These are phyloP conservation scores for Pachyuromys duprasi DNA, from an alignment of 2,797 vertebrate species.

Conservation along the genomic window DNA sequence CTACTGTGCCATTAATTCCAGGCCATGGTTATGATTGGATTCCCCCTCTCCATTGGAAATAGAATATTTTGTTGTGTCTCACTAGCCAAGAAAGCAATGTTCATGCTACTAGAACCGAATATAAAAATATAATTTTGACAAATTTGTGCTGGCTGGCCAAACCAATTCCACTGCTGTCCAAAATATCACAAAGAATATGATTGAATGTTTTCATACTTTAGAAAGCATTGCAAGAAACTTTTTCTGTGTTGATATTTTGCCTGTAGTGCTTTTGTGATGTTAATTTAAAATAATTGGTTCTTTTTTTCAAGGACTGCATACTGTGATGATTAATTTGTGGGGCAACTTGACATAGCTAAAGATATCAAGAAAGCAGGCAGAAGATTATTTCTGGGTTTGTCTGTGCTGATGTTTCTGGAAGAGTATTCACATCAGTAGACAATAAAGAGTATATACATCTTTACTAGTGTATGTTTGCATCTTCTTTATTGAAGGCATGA, in stretches of 20 bases:
- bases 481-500: not conserved
- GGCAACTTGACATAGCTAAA: not conserved
- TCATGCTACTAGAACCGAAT: not conserved
- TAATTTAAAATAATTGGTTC: conserved; percentile 29
- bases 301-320: not conserved
- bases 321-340: not conserved
- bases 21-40: not conserved
- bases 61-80: conserved; percentile 18
- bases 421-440: not conserved
- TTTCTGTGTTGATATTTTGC: conserved; percentile 28
- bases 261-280: conserved; percentile 6
- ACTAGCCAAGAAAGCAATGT: conserved; percentile 22
- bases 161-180: not conserved
- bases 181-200: conserved; percentile 34
- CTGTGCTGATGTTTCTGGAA: not conserved
- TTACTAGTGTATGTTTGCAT: not conserved
- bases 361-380: not conserved
- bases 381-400: not conserved
- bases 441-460: not conserved
- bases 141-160: not conserved
- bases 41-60: not conserved
- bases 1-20: conserved; percentile 35
- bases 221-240: conserved; percentile 1
- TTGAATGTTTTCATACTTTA: not conserved
- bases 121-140: conserved; percentile 47